Base-by-base conservation (phyloP, 2,113 vertebrate species). In the Erythrolamprus reginae region DNA sequence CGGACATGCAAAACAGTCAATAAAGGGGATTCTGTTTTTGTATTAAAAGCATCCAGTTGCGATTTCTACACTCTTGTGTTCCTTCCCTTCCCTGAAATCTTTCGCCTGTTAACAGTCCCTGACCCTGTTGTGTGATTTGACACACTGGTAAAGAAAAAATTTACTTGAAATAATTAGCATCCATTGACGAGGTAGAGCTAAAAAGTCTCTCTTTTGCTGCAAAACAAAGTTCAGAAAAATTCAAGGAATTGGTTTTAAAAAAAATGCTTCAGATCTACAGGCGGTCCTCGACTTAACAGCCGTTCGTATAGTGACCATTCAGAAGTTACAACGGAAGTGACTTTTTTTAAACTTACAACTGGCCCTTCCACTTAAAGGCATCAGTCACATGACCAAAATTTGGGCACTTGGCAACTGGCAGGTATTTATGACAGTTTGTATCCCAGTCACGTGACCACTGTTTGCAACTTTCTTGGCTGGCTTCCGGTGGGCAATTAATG, bases 21-120 rank as follows among this genome's bases (percentile, higher is more conserved):
- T 92, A 92, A 92, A 92, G 50, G 82, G n/a, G 61, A 50, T 89
- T 89, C 48, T 85, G 89, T 82, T 86, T 77, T 53, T 92, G 48
- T 92, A 86, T 87, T 86, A 84, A 82, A 86, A 86, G 48, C 77
- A 28, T 91, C 86, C 23, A 13, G 51, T 86, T 47, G n/a, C 15
- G 1, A 52, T 90, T 87, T 87, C 90, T 88, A 7, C 82, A 61
- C 42, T 51, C 45, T 17, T 15, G 24, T n/a, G 45, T 88, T 58
- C 70, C 42, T 51, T 51, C 87, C 70, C 58, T 61, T 21, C 45
- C 84, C 19, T 48, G 85, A 89, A 85, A 84, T 51, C 82, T 23
- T 24, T 53, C 42, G 89, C 51, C 88, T 88, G 52, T 82, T 92
- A 65, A 38, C 38, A 53, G 12, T 84, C 53, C 86, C 84, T 87